Percentiles rank a stretch among this genome's conserved stretches.
These are phyloP conservation scores for Lithodes maja DNA, from an alignment of 2,888 invertebrate species.

Conservation along the genomic window DNA sequence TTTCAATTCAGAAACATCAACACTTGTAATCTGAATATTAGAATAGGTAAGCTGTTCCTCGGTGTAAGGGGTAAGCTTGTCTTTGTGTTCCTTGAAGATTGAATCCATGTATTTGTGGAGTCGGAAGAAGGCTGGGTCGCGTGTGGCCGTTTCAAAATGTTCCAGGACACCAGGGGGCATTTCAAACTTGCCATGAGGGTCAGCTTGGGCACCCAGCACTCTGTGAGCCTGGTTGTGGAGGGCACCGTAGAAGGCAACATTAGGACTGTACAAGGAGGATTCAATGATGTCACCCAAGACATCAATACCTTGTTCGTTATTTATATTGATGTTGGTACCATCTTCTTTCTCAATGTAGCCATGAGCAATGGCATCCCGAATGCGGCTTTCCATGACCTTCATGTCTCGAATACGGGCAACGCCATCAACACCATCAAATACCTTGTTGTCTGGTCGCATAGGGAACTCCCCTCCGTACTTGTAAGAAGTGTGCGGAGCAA, in stretches of 20 bases:
- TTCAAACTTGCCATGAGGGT: constrained; percentile 74
- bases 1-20: constrained; percentile 77
- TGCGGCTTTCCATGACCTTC: constrained; percentile 77
- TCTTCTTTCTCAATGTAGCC: constrained; percentile 75
- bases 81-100: constrained; percentile 81
- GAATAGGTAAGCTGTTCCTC: constrained; percentile 73
- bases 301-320: constrained; percentile 71
- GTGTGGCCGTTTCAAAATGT: constrained; percentile 80
- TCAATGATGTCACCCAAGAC: constrained; percentile 73
- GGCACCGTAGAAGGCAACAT: constrained; percentile 70
- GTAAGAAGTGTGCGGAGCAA: constrained; percentile 79
- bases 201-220: constrained; percentile 71
- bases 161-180: constrained; percentile 74
- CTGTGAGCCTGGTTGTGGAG: constrained; percentile 60
- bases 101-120: constrained; percentile 81
- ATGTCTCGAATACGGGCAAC: constrained; percentile 71
- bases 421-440: constrained; percentile 72
- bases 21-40: constrained; percentile 74
- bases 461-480: constrained; percentile 79
- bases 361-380: constrained; percentile 79
- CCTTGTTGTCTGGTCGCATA: constrained; percentile 72
- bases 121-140: constrained; percentile 85
- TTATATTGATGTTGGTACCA: constrained; percentile 66
- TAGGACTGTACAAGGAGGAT: constrained; percentile 71
- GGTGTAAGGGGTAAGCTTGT: constrained; percentile 80